A percentile compares a stretch with the other conserved stretches of the same genome.
Evolutionary conservation across 1,140 invertebrate genomes (phyloP).

Genomic region (Bradynema listronoti): DNA sequence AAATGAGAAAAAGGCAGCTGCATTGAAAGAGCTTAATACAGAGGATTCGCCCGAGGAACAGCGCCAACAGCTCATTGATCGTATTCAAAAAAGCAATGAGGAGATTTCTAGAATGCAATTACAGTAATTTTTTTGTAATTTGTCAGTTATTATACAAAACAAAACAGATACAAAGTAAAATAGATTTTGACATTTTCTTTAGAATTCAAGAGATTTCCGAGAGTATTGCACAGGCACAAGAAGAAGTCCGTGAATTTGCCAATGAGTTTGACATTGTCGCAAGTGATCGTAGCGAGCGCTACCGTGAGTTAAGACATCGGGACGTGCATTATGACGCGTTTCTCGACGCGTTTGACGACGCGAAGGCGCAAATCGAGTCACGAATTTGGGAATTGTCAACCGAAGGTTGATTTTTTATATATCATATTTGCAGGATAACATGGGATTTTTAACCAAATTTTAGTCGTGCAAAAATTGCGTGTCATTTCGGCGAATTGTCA

Average conservation of each 20-base stretch:
- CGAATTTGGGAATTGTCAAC: constrained; percentile 13
- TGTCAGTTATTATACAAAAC: neutral
- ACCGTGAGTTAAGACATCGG: constrained; percentile 23
- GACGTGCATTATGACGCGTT: constrained; percentile 36
- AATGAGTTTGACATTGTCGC: constrained; percentile 40
- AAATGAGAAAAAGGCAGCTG: constrained; percentile 13
- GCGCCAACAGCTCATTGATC: constrained; percentile 26
- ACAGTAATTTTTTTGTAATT: constrained; percentile 18
- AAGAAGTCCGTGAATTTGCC: constrained; percentile 35
- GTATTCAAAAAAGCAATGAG: constrained; percentile 41
- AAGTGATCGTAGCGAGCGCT: constrained; percentile 34
- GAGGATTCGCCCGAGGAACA: constrained; percentile 33
- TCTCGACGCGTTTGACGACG: constrained; percentile 23
- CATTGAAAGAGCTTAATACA: constrained; percentile 23
- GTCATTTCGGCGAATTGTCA: constrained; percentile 18
- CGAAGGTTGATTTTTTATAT: constrained; percentile 28
- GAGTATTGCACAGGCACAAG: constrained; percentile 30
- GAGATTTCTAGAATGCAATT: constrained; percentile 34
- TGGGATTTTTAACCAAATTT: constrained; percentile 25
- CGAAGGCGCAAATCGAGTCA: constrained; percentile 18
- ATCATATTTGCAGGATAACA: constrained; percentile 24
- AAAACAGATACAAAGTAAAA: neutral
- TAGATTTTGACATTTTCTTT: too few species aligned
- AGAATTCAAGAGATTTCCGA: constrained; percentile 33
- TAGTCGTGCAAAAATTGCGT: neutral